These are phyloP conservation scores for Dynastes hyllus DNA, from an alignment of 2,888 invertebrate genomes.

Conservation along the genomic window DNA sequence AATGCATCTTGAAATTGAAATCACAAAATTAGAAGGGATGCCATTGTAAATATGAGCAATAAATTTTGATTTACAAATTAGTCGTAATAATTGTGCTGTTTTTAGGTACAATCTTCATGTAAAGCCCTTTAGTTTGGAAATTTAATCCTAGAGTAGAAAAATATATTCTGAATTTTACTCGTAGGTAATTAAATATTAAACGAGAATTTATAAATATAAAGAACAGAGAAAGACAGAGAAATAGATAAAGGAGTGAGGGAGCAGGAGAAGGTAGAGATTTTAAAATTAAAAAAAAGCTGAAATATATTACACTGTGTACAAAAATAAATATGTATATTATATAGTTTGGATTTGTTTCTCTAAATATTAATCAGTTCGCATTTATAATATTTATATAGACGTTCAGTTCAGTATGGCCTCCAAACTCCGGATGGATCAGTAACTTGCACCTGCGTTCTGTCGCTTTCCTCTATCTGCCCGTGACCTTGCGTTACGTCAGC, in stretches of 20 bases:
- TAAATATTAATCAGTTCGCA: slow-evolving; percentile 45
- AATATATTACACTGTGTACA: slow-evolving; percentile 46
- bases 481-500: slow-evolving; percentile 54
- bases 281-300: slow-evolving; percentile 19
- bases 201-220: slow-evolving; percentile 30
- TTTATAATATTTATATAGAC: not conserved
- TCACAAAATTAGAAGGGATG: not conserved
- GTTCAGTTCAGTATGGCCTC: slow-evolving; percentile 80
- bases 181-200: slow-evolving; percentile 23
- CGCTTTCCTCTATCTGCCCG: slow-evolving; percentile 57
- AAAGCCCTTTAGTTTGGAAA: not conserved
- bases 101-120: not conserved
- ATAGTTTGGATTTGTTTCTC: slow-evolving; percentile 34
- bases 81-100: not conserved
- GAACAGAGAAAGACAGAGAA: slow-evolving; percentile 16
- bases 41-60: not conserved
- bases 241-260: not conserved
- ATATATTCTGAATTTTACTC: slow-evolving; percentile 27
- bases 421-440: slow-evolving; percentile 77
- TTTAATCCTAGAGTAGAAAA: slow-evolving; percentile 39
- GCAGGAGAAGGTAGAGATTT: no score
- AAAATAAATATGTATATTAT: slow-evolving; percentile 42
- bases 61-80: not conserved
- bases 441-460: slow-evolving; percentile 64
- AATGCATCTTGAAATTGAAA: not conserved